phyloP scores from a whole-genome alignment of 2,113 vertebrate genomes.

The Capricornis sumatraensis region DNA sequence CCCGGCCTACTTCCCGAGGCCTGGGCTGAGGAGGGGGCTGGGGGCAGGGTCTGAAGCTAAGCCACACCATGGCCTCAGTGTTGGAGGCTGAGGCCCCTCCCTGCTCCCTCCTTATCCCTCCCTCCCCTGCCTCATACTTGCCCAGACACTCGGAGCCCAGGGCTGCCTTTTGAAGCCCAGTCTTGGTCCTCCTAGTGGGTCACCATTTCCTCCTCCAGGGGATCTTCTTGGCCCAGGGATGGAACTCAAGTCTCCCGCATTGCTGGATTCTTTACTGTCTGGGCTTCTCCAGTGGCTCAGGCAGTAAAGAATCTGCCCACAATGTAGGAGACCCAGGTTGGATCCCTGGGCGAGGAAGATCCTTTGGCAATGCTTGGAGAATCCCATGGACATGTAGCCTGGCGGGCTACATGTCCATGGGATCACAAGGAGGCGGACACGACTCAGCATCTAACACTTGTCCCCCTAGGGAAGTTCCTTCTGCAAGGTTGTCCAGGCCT shows the following conservation, averaged over 20 bases:
- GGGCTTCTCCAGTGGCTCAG: background rate
- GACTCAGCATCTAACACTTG: background rate
- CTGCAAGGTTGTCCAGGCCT: background rate
- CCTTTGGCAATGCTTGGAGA: background rate
- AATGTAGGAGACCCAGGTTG: background rate
- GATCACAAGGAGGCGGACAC: background rate
- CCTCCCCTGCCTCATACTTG: background rate
- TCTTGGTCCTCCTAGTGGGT: background rate
- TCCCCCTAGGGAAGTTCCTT: background rate
- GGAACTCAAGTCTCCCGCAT: background rate
- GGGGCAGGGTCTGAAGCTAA: background rate
- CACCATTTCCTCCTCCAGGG: background rate
- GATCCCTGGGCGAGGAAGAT: background rate
- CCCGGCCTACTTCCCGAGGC: background rate
- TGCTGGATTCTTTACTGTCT: background rate
- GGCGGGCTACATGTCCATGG: background rate
- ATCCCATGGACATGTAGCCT: background rate
- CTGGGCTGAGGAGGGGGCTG: background rate
- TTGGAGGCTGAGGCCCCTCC: background rate
- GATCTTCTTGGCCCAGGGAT: background rate
- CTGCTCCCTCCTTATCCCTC: background rate
- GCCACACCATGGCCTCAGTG: rapidly evolving
- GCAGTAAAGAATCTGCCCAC: background rate
- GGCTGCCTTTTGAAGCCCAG: background rate
- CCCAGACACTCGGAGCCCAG: background rate